Evolutionary conservation across 2,113 vertebrate species (phyloP).

Genomic region (Elanoides forficatus): DNA sequence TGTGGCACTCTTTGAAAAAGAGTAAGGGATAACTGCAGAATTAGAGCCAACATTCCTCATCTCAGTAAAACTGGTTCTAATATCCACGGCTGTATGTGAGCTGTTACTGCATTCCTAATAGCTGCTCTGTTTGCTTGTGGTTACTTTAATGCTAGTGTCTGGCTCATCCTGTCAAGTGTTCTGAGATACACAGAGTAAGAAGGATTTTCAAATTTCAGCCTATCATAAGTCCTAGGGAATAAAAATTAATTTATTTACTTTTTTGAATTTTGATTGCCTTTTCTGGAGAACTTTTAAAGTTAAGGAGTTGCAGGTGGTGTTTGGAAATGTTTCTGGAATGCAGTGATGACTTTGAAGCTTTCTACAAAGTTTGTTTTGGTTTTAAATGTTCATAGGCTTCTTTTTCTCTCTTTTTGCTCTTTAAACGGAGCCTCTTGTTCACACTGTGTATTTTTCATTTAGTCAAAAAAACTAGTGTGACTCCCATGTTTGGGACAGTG

Average conservation of each 20-base stretch:
- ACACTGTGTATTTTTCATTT: background rate
- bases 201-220: background rate
- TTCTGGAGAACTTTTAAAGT: background rate
- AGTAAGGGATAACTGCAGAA: slow-evolving; percentile 13
- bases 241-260: background rate
- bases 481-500: background rate
- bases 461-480: background rate
- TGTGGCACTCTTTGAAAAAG: slow-evolving; percentile 39
- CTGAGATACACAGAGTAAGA: background rate
- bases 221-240: background rate
- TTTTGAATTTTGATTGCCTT: background rate
- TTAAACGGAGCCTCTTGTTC: background rate
- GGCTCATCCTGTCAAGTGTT: background rate
- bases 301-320: slow-evolving; percentile 11
- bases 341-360: background rate
- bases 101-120: slow-evolving; percentile 33
- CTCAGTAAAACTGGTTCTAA: slow-evolving; percentile 42
- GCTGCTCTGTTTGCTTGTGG: slow-evolving; percentile 20
- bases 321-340: slow-evolving; percentile 12
- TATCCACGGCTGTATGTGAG: background rate
- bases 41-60: slow-evolving; percentile 53
- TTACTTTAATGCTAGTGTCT: background rate
- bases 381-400: background rate
- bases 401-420: background rate
- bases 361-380: background rate